phyloP scores from a whole-genome alignment of 2,113 vertebrate genomes.

The Calypte anna region DNA sequence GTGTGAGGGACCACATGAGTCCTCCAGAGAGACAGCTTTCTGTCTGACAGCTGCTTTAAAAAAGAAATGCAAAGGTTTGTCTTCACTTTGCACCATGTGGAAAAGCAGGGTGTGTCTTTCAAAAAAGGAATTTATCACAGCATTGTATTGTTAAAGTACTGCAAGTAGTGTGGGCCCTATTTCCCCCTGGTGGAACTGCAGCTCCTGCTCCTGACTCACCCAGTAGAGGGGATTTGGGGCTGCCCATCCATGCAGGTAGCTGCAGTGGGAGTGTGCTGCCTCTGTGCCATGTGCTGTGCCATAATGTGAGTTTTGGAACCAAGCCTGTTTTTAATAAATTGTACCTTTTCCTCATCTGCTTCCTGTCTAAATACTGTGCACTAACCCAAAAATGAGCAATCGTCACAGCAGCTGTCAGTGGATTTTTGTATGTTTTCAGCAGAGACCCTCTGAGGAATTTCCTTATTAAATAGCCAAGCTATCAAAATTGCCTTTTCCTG shows the following conservation, averaged over 20 bases:
- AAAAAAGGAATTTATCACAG: not conserved
- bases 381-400: constrained; percentile 27
- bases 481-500: constrained; percentile 44
- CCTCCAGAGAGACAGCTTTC: not conserved
- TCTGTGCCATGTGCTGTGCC: not conserved
- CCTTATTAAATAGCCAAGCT: constrained; percentile 26
- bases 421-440: constrained; percentile 19
- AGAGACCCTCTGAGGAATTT: constrained; percentile 59
- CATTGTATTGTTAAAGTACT: not conserved
- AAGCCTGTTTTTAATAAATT: constrained; percentile 31
- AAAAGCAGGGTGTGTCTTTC: constrained; percentile 19
- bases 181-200: not conserved
- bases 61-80: constrained; percentile 2
- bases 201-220: not conserved
- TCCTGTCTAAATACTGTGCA: not conserved
- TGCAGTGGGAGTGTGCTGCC: not conserved
- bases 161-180: not conserved
- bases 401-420: constrained; percentile 30
- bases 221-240: not conserved
- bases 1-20: not conserved
- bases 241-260: not conserved
- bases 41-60: constrained; percentile 35
- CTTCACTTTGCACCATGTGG: not conserved
- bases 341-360: constrained; percentile 29
- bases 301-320: not conserved